Evolutionary conservation across 2,113 vertebrate species (phyloP).

Genomic region (Oenanthe oenanthe): DNA sequence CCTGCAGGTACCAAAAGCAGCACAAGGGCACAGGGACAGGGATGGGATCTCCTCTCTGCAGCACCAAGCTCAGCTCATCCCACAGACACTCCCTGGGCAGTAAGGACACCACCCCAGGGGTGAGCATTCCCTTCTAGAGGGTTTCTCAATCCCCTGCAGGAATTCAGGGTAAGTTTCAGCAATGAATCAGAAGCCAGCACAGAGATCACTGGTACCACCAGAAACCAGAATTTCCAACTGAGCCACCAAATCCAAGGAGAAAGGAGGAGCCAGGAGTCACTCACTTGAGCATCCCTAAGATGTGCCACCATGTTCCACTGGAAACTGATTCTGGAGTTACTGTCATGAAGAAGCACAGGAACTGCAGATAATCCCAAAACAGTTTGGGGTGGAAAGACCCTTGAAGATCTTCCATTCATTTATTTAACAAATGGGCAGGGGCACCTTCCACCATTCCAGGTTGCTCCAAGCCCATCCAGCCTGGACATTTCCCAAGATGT

Average conservation of each 20-base stretch:
- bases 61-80: neutral
- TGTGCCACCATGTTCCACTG: rapidly evolving
- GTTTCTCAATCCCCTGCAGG: neutral
- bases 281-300: neutral
- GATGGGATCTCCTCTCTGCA: neutral
- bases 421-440: neutral
- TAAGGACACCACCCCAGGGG: neutral
- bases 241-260: neutral
- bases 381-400: neutral
- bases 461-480: neutral
- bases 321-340: rapidly evolving
- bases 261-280: neutral
- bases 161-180: neutral
- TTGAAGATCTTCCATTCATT: too few relatives aligned
- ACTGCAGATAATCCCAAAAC: neutral
- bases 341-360: rapidly evolving
- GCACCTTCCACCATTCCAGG: neutral
- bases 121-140: neutral
- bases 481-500: neutral
- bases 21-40: neutral
- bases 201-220: neutral
- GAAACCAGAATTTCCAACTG: neutral
- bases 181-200: neutral
- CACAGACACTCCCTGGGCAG: rapidly evolving
- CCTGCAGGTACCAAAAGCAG: neutral